Percentiles rank a stretch among this genome's conserved stretches.
Conservation (phyloP, 2,888 invertebrate genomes). For the Pomacea canaliculata region DNA sequence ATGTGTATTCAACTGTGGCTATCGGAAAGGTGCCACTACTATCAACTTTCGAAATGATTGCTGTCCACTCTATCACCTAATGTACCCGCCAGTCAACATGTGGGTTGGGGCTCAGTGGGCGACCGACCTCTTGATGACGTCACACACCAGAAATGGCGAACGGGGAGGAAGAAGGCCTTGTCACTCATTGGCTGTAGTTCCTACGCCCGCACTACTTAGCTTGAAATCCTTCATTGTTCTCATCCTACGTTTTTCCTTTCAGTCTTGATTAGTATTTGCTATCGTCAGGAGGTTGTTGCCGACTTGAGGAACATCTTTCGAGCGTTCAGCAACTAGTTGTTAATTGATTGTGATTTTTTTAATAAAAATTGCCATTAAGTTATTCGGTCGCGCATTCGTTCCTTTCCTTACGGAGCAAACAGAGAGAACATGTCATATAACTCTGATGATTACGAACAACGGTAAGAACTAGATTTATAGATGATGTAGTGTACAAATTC, state of each 20-base stretch:
- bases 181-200: not conserved
- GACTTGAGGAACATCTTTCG: not conserved
- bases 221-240: not conserved
- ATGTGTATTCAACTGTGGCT: no score
- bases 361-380: not conserved
- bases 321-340: not conserved
- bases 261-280: not conserved
- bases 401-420: slow-evolving; percentile 58
- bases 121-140: slow-evolving; percentile 25
- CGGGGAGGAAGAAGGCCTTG: slow-evolving; percentile 14
- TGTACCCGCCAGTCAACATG: no score
- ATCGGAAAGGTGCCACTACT: no score
- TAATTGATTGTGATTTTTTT: no score
- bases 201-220: slow-evolving; percentile 20
- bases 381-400: slow-evolving; percentile 41
- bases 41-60: no score
- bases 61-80: no score
- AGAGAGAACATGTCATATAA: slow-evolving; percentile 64
- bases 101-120: slow-evolving; percentile 15
- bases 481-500: no score
- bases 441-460: slow-evolving; percentile 51
- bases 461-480: slow-evolving; percentile 32
- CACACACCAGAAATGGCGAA: slow-evolving; percentile 34
- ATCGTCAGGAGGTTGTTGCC: slow-evolving; percentile 1
- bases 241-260: not conserved